phyloP scores from a whole-genome alignment of 2,888 invertebrate genomes.

The Microctonus aethiopoides region DNA sequence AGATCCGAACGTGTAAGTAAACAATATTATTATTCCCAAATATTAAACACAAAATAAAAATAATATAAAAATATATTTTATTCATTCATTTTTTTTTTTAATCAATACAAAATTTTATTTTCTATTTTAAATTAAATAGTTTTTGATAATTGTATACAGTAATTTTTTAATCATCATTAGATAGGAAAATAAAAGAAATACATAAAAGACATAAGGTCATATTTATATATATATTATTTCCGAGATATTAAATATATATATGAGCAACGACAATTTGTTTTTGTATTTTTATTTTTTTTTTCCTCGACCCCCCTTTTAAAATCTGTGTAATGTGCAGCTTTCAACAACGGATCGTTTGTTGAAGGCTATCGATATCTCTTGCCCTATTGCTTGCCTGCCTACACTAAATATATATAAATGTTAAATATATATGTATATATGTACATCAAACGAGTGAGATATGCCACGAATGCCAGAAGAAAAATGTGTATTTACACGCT shows the following conservation, averaged over 20 bases:
- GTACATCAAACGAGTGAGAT: neutral
- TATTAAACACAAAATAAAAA: neutral
- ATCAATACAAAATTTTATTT: too few species aligned
- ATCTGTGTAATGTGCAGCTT: neutral
- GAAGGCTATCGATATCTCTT: slow-evolving; percentile 31
- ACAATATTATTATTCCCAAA: neutral
- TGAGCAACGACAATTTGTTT: neutral
- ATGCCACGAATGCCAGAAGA: neutral
- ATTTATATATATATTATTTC: neutral
- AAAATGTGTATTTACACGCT: neutral
- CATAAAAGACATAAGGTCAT: neutral
- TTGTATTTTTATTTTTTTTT: neutral
- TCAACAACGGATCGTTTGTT: slow-evolving; percentile 28
- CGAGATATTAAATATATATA: neutral
- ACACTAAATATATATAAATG: neutral
- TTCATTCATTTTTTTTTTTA: too few species aligned
- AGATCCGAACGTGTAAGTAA: slow-evolving; percentile 51
- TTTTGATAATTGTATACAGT: too few species aligned
- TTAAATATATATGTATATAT: neutral
- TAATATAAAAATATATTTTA: too few species aligned
- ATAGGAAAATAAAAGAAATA: too few species aligned
- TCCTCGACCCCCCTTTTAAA: neutral
- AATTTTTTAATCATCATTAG: too few species aligned
- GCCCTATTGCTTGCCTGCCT: slow-evolving; percentile 5
- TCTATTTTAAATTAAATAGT: too few species aligned